Conservation (phyloP, 2,797 vertebrate species). For the Gymnothorax reevesii region DNA sequence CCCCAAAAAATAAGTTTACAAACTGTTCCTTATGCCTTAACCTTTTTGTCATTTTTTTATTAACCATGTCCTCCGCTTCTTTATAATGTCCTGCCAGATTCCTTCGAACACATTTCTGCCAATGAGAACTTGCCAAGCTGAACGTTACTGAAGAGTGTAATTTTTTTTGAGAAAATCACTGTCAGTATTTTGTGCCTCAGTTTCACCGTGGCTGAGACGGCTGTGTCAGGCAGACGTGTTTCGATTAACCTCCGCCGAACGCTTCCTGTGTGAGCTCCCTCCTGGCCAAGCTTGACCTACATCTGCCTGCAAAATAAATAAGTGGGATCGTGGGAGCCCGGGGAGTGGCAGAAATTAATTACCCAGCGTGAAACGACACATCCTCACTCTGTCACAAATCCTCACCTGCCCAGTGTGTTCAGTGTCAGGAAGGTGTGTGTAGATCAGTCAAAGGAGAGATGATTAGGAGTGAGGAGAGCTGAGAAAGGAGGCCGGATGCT, state of each 20-base stretch:
- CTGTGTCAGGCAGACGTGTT: slow-evolving; percentile 19
- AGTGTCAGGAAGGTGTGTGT: slow-evolving; percentile 23
- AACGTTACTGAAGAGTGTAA: neutral
- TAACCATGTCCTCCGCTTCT: neutral
- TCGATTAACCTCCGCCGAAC: slow-evolving; percentile 18
- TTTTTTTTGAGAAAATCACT: slow-evolving; percentile 20
- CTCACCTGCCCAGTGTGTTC: slow-evolving; percentile 54
- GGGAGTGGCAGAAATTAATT: slow-evolving; percentile 55
- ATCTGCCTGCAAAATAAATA: slow-evolving; percentile 60
- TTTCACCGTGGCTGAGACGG: neutral
- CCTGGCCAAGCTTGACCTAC: slow-evolving; percentile 64
- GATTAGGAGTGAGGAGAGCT: slow-evolving; percentile 41
- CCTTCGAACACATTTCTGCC: neutral
- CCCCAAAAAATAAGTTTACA: slow-evolving; percentile 22
- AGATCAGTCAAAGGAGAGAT: slow-evolving; percentile 16
- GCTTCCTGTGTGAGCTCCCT: slow-evolving; percentile 32
- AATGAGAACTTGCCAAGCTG: slow-evolving; percentile 21
- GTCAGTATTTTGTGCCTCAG: slow-evolving; percentile 15
- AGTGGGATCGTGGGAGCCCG: slow-evolving; percentile 61
- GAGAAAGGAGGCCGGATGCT: slow-evolving; percentile 48
- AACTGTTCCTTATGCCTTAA: slow-evolving; percentile 2
- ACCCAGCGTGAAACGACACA: slow-evolving; percentile 64
- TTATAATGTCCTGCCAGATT: slow-evolving; percentile 18
- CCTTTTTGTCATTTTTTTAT: neutral
- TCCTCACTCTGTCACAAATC: slow-evolving; percentile 66